Conservation (phyloP, 2,113 vertebrate species). For the Bostrychus sinensis region DNA sequence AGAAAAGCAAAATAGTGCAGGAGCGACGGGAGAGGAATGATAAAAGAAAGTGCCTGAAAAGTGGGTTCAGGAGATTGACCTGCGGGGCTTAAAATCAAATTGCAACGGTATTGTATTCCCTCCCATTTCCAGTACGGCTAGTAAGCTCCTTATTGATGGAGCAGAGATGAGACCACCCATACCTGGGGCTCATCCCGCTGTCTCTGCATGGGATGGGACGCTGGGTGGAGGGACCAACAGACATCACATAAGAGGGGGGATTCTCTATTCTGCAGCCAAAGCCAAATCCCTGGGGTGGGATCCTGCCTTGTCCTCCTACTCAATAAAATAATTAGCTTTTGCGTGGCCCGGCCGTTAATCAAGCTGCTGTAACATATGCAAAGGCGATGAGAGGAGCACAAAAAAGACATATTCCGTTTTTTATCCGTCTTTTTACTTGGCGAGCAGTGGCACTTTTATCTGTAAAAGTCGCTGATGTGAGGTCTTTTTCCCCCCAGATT, state of each 20-base stretch:
- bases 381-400: slow-evolving; percentile 51
- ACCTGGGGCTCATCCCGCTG: slow-evolving; percentile 80
- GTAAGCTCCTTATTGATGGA: slow-evolving; percentile 86
- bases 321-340: slow-evolving; percentile 86
- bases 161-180: slow-evolving; percentile 82
- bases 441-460: slow-evolving; percentile 74
- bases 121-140: slow-evolving; percentile 76
- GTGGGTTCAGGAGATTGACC: slow-evolving; percentile 81
- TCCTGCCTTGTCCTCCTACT: slow-evolving; percentile 76
- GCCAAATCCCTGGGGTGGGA: slow-evolving; percentile 80
- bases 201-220: slow-evolving; percentile 59
- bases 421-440: slow-evolving; percentile 71
- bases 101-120: slow-evolving; percentile 81
- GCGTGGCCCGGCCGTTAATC: slow-evolving; percentile 78
- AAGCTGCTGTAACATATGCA: slow-evolving; percentile 79
- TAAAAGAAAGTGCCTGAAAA: slow-evolving; percentile 64
- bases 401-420: slow-evolving; percentile 65
- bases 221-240: slow-evolving; percentile 65
- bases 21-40: slow-evolving; percentile 42
- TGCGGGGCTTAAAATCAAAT: slow-evolving; percentile 81
- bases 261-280: slow-evolving; percentile 75
- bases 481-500: slow-evolving; percentile 61
- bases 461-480: slow-evolving; percentile 79
- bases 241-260: slow-evolving; percentile 61
- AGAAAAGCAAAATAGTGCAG: slow-evolving; percentile 33